phyloP scores from a whole-genome alignment of 2,797 vertebrate genomes.

The Gallinago stenura region DNA sequence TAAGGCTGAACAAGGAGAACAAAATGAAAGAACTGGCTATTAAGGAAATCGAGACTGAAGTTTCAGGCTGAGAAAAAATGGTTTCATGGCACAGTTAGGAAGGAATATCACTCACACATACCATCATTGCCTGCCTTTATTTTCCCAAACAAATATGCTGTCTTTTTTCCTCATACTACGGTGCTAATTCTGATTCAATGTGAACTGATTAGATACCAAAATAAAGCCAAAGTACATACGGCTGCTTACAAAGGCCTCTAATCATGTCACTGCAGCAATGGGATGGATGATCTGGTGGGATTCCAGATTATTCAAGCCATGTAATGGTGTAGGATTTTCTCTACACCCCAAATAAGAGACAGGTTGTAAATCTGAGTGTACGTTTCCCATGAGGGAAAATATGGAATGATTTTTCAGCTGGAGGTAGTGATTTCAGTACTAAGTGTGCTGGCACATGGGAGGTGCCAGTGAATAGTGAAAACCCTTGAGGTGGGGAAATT shows the following conservation, averaged over 20 bases:
- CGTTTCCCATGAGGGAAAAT: neutral
- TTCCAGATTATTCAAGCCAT: neutral
- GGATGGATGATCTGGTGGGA: conserved; percentile 4
- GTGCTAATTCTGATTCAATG: conserved; percentile 39
- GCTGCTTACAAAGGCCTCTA: conserved; percentile 18
- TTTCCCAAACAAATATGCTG: conserved; percentile 26
- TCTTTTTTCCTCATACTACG: neutral
- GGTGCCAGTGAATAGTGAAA: neutral
- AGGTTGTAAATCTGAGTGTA: neutral
- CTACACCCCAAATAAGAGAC: neutral
- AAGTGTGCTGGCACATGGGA: neutral
- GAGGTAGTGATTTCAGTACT: neutral
- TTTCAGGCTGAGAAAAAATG: conserved; percentile 37
- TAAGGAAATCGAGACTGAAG: conserved; percentile 38
- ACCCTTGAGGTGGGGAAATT: neutral
- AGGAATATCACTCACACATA: conserved; percentile 3
- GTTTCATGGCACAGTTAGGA: conserved; percentile 9
- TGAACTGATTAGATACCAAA: conserved; percentile 24
- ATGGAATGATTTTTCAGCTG: neutral
- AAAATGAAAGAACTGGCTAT: conserved; percentile 58
- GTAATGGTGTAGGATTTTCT: neutral
- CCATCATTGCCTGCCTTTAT: neutral
- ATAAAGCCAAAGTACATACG: conserved; percentile 6
- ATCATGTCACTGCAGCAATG: neutral
- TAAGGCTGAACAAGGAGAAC: conserved; percentile 44